These are phyloP conservation scores for Ectemnius lituratus DNA, from an alignment of 2,888 invertebrate species.

Conservation along the genomic window DNA sequence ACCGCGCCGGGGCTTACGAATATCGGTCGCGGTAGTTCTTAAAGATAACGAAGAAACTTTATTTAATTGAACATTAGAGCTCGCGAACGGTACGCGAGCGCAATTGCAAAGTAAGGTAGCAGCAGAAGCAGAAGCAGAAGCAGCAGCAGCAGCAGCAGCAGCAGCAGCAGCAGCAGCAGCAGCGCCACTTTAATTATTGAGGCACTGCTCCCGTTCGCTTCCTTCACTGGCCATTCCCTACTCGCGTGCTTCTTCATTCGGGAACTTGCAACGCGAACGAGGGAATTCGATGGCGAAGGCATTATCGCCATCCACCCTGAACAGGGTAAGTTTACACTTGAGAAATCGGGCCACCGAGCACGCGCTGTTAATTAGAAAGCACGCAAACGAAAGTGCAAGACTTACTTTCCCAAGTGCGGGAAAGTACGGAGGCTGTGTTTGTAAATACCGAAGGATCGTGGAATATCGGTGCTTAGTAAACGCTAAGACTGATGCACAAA, in stretches of 20 bases:
- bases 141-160: too few relatives aligned
- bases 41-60: constrained; percentile 9
- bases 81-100: neutral
- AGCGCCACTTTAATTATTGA: too few relatives aligned
- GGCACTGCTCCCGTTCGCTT: too few relatives aligned
- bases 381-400: too few relatives aligned
- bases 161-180: too few relatives aligned
- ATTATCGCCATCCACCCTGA: neutral
- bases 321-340: neutral
- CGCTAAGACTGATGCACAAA: too few relatives aligned
- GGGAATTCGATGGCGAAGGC: neutral
- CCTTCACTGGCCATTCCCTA: neutral
- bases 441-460: too few relatives aligned
- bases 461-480: too few relatives aligned
- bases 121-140: too few relatives aligned
- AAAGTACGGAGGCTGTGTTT: too few relatives aligned
- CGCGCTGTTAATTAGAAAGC: too few relatives aligned
- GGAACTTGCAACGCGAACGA: neutral
- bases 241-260: neutral
- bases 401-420: too few relatives aligned
- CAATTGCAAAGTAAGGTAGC: neutral
- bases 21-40: constrained; percentile 3
- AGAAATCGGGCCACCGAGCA: neutral
- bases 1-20: constrained; percentile 10
- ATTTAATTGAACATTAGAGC: constrained; percentile 7